Evolutionary conservation across 2,113 vertebrate species (phyloP), one percentile per base, ranked within the genome.

Genomic region (Acanthisitta chloris): DNA sequence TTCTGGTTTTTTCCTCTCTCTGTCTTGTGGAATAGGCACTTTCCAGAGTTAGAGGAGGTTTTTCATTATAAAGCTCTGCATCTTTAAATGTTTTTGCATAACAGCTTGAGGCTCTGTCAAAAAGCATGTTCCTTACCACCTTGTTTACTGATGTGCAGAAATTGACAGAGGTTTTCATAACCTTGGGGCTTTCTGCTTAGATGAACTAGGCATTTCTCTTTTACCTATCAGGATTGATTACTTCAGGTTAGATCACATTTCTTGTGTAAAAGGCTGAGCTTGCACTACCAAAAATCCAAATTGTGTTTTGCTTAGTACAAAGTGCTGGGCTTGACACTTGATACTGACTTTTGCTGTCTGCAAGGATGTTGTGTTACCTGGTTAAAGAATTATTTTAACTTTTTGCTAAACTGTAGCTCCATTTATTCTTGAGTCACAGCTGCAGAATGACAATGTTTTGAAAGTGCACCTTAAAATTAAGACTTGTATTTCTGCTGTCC

Each of bases 141-240:
- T 48, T 72, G 9, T 66, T 90, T 52, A 65, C 34, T 54, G 84
- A 54, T 42, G 57, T 82, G 84, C 69, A 85, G 78, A 76, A 94
- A 64, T 4, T 67, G 86, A 70, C 1, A 0, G 76, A 76, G 84
- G 54, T 87, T 91, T 94, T 91, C 33, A 12, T 91, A 89, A 96
- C 87, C 89, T 82, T 85, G 70, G 58, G 78, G n/a, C 34, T 94
- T 92, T 96, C 65, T 96, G 91, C 54, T 86, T 70, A 76, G 74
- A 49, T 94, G 74, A 87, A 79, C 36, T 45, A 72, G 69, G 42
- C 49, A 23, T 81, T 87, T 92, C 52, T 92, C 66, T 91, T 89
- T 94, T 72, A 86, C 84, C 38, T 82, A 69, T 89, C 84, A 54
- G 66, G 52, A 76, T 58, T 40, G 70, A 88, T 94, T 96, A n/a